These are phyloP conservation scores for Philaethria dido DNA, from an alignment of 2,888 invertebrate genomes.

Conservation along the genomic window DNA sequence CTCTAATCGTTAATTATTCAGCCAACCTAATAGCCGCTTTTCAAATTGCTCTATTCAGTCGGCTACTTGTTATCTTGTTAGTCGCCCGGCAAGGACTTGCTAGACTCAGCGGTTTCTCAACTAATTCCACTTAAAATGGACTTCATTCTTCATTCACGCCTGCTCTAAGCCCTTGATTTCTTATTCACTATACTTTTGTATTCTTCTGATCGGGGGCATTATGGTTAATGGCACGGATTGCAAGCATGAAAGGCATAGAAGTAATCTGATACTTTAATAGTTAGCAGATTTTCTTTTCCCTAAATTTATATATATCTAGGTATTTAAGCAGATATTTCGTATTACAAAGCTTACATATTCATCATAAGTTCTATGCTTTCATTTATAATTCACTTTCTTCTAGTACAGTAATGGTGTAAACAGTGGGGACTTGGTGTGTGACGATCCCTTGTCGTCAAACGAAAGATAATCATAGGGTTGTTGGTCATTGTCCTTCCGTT, in stretches of 20 bases:
- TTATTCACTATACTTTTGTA: constrained; percentile 7
- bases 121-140: constrained; percentile 39
- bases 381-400: constrained; percentile 20
- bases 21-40: constrained; percentile 22
- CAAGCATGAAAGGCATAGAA: neutral
- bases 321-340: neutral
- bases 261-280: neutral
- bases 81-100: constrained; percentile 28
- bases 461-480: constrained; percentile 63
- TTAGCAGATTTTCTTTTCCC: neutral
- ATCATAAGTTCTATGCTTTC: neutral
- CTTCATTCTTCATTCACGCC: constrained; percentile 26
- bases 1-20: constrained; percentile 22
- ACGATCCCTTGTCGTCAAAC: constrained; percentile 53
- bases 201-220: neutral
- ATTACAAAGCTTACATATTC: neutral
- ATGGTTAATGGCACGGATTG: neutral
- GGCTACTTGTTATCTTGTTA: constrained; percentile 36
- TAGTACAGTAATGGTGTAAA: constrained; percentile 31
- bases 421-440: constrained; percentile 18
- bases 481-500: constrained; percentile 71
- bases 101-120: constrained; percentile 39
- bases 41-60: constrained; percentile 27
- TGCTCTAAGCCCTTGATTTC: constrained; percentile 13
- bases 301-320: neutral